Evolutionary conservation across 2,113 vertebrate species (phyloP), one percentile per base, ranked within the genome.

Genomic region (Sciurus niger): DNA sequence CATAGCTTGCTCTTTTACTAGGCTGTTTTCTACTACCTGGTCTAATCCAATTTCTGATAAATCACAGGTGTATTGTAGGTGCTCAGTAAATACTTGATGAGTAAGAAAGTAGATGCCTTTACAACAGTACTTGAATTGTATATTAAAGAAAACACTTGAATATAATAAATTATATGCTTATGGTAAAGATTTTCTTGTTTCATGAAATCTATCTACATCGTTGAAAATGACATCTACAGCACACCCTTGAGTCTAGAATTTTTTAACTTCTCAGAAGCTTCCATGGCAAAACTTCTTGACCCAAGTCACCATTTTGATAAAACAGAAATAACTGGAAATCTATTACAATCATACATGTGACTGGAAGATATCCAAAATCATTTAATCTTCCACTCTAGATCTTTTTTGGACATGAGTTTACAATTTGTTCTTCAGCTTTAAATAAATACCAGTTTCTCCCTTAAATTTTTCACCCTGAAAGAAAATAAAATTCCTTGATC

Each of bases 131-230:
- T 88, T 93, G 30, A 87, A 55, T 83, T 65, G 2, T 92, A 8
- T 87, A 18, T 89, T 97, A 89, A 91, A 78, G 17, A 34, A 84
- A 89, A 83, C 24, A 72, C 2, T 82, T 10, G 53, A 83, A 85
- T 78, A 90, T 82, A 89, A 34, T 63, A 32, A 13, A 55, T 18
- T 34, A 25, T 4, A 34, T 73, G 28, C 4, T 46, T 55, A 86
- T 25, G 5, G 6, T 37, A 46, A 37, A 90, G 30, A 67, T 68
- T 63, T 12, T 34, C 70, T 83, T 48, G 40, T 28, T 97, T 91
- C 84, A 4, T 74, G n/a, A 96, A 43, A 53, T 84, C 6, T 67
- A 11, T 77, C 20, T 51, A 48, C 1, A 8, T 63, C 28, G 34
- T 53, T 78, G 34, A 84, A 83, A 40, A 25, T 65, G 40, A 77